Percentiles rank a stretch among this genome's conserved stretches.
Conservation (phyloP, 1,140 invertebrate genomes). For the Aphaenogaster floridana region DNA sequence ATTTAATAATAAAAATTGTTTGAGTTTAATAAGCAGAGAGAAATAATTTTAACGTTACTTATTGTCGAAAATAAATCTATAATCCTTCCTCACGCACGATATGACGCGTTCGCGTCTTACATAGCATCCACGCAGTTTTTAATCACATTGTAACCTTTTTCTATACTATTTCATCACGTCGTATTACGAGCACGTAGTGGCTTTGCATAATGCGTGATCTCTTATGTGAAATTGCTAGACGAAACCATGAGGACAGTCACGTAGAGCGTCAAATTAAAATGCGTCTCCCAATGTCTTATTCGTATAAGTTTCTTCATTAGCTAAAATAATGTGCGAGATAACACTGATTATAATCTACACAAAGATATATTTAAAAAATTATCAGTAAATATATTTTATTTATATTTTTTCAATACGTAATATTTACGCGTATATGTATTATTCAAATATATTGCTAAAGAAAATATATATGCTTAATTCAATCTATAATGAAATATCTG, state of each 20-base stretch:
- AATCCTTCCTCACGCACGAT: neutral
- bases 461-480: no score
- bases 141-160: slow-evolving; percentile 25
- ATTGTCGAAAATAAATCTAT: neutral
- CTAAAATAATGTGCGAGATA: neutral
- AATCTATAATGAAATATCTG: neutral
- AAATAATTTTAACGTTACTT: neutral
- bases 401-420: neutral
- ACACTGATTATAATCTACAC: neutral
- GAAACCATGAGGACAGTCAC: slow-evolving; percentile 66
- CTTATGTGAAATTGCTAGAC: slow-evolving; percentile 22
- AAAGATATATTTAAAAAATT: neutral
- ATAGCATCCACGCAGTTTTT: slow-evolving; percentile 20
- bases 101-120: neutral
- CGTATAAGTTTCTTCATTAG: slow-evolving; percentile 21
- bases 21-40: neutral
- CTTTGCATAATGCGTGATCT: slow-evolving; percentile 39
- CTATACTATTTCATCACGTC: neutral
- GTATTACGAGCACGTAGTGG: slow-evolving; percentile 36
- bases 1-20: neutral
- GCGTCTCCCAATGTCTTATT: slow-evolving; percentile 62
- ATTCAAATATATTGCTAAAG: no score
- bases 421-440: no score
- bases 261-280: slow-evolving; percentile 66
- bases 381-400: neutral